Evolutionary conservation across 2,113 vertebrate species (phyloP).

Genomic region (Epinephelus cyanopodus): DNA sequence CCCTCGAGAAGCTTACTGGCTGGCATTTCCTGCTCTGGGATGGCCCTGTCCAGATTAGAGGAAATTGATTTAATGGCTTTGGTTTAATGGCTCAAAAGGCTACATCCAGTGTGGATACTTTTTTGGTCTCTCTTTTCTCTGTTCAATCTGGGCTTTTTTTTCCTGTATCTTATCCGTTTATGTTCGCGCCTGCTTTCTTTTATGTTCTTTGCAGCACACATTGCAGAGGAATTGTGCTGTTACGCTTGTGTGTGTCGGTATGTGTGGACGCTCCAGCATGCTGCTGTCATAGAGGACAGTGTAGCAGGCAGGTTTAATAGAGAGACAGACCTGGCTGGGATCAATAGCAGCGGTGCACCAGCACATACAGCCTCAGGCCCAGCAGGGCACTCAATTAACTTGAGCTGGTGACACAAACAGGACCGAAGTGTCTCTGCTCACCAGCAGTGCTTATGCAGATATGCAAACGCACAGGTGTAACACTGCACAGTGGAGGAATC

Average conservation of each 20-base stretch:
- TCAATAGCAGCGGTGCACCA: constrained; percentile 45
- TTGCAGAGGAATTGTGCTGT: not conserved
- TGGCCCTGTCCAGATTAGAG: constrained; percentile 74
- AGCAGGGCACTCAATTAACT: constrained; percentile 48
- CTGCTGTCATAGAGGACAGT: not conserved
- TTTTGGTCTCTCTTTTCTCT: constrained; percentile 12
- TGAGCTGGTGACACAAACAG: constrained; percentile 21
- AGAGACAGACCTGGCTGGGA: constrained; percentile 37
- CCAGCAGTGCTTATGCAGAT: not conserved
- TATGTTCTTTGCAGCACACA: not conserved
- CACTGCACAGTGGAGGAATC: no score
- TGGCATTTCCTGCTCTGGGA: constrained; percentile 78
- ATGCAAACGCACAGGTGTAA: not conserved
- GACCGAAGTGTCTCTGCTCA: not conserved
- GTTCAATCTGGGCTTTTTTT: not conserved
- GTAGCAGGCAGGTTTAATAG: constrained; percentile 23
- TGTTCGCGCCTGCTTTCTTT: not conserved
- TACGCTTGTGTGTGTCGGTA: not conserved
- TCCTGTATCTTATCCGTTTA: not conserved
- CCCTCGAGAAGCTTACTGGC: constrained; percentile 57
- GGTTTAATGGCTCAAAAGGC: constrained; percentile 71
- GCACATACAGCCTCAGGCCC: constrained; percentile 27
- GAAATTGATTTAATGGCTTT: constrained; percentile 79
- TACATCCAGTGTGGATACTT: constrained; percentile 30
- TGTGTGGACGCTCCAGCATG: not conserved